Conservation (phyloP, 2,888 invertebrate genomes). For the Morpho deidamia region DNA sequence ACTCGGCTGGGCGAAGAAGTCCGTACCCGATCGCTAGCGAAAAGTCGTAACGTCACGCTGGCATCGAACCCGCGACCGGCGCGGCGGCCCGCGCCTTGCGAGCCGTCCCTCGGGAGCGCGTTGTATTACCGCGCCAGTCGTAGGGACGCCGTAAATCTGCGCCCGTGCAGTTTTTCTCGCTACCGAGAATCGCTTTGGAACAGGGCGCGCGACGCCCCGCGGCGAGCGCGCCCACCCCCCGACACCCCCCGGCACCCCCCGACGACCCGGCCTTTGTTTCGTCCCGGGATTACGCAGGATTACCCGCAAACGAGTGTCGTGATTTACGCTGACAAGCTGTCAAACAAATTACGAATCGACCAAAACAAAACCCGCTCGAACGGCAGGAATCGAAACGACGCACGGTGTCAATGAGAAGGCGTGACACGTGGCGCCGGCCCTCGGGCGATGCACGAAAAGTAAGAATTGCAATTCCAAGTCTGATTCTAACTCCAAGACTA, state of each 20-base stretch:
- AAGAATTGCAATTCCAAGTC: too few relatives aligned
- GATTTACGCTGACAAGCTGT: slow-evolving; percentile 7
- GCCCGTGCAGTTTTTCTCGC: slow-evolving; percentile 30
- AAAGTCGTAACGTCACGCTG: too few relatives aligned
- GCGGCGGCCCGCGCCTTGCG: slow-evolving; percentile 7
- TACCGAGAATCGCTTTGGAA: slow-evolving; percentile 42
- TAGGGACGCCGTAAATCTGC: slow-evolving; percentile 40
- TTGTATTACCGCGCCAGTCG: slow-evolving; percentile 50
- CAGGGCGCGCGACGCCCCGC: slow-evolving; percentile 35
- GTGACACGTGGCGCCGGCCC: too few relatives aligned
- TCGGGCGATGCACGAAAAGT: too few relatives aligned
- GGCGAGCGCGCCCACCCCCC: slow-evolving; percentile 27
- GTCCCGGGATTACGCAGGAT: slow-evolving; percentile 10
- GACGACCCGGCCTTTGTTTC: slow-evolving; percentile 9
- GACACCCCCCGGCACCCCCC: slow-evolving; percentile 10
- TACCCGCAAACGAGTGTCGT: not conserved
- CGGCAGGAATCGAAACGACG: not conserved
- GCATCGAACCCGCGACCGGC: slow-evolving; percentile 9
- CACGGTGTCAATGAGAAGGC: too few relatives aligned
- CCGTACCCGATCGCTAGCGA: too few relatives aligned
- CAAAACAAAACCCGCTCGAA: slow-evolving; percentile 7
- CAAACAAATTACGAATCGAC: slow-evolving; percentile 12
- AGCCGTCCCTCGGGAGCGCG: slow-evolving; percentile 45
- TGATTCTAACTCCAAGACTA: too few relatives aligned
- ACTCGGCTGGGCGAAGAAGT: too few relatives aligned